Base-by-base conservation (phyloP, 1,140 invertebrate genomes). In the Kradibia gibbosae region DNA sequence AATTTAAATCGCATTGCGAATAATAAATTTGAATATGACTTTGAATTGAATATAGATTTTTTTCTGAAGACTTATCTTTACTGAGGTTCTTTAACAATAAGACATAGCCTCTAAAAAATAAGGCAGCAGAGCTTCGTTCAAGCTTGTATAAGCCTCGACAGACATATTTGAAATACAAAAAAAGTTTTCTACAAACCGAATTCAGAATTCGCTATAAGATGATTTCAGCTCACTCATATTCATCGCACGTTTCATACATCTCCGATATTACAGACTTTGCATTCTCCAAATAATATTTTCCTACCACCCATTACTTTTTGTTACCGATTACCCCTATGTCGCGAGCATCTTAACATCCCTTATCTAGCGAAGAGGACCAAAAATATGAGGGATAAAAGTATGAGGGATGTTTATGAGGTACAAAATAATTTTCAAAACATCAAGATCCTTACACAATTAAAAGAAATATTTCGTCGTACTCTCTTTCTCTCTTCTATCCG, bases 371-470 rank as follows among this genome's bases (percentile, higher is more conserved):
- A 13, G 72, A 25, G 17, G 17, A 31, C 45, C 28, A 39, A 17
- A 45, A n/a, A 45, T 25, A 17, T 17, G 8, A 48, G 45, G 45
- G 45, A 48, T 17, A 17, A 10, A 48, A 17, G 45, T 48, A 48
- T 17, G 45, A 7, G 45, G 45, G 45, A 48, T 17, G 45, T 17
- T 17, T 17, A 48, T 7, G 17, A 48, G 50, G 5, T 45, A 25
- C 20, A 25, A 39, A 39, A 39, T 31, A n/a, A 60, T 10, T 62
- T 15, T 7, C 7, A 20, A 53, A 7, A 22, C 34, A 17, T 28
- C 42, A 22, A 73, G 42, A 75, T 80, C 50, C 55, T 15, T 17
- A 53, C 31, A 57, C 79, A 81, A 81, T 81, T 81, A 81, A 81
- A 81, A 81, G 75, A 75, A 81, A 81, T 76, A 72, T 34, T 17